Percentiles rank a stretch among this genome's conserved stretches.
Conservation (phyloP, 1,140 invertebrate species). For the Drosophila ogumai region DNA sequence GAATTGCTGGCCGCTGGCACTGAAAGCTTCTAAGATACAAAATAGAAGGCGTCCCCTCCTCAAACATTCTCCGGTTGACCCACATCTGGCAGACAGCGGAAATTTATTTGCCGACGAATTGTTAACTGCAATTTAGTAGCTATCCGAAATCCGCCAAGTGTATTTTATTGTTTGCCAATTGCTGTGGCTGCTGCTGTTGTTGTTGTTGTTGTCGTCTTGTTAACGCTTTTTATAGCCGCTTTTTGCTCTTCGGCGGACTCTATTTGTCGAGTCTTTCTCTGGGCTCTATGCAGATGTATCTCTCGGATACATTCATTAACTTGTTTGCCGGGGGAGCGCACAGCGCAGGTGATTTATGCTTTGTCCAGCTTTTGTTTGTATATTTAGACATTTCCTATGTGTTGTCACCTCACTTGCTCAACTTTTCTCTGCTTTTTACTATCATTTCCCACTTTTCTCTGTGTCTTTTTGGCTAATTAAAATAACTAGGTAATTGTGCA, state of each 20-base stretch:
- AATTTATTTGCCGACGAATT: slow-evolving; percentile 65
- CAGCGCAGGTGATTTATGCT: slow-evolving; percentile 70
- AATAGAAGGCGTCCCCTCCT: slow-evolving; percentile 13
- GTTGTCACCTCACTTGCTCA: slow-evolving; percentile 59
- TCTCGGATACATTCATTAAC: slow-evolving; percentile 80
- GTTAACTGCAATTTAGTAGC: slow-evolving; percentile 72
- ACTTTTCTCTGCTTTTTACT: slow-evolving; percentile 12
- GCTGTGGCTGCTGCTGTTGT: slow-evolving; percentile 28
- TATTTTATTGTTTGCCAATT: slow-evolving; percentile 77
- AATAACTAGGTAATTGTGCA: slow-evolving; percentile 74
- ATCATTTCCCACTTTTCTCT: slow-evolving; percentile 2
- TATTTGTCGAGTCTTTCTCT: slow-evolving; percentile 66
- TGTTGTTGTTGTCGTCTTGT: slow-evolving; percentile 60
- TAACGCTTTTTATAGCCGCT: slow-evolving; percentile 76
- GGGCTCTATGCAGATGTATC: slow-evolving; percentile 74
- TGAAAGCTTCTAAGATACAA: slow-evolving; percentile 40
- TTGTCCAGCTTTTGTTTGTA: slow-evolving; percentile 62
- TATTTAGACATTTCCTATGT: slow-evolving; percentile 76
- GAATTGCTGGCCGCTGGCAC: slow-evolving; percentile 44
- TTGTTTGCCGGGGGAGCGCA: slow-evolving; percentile 56
- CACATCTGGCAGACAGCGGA: slow-evolving; percentile 32
- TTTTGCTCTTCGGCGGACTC: slow-evolving; percentile 58
- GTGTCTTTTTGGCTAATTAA: slow-evolving; percentile 67
- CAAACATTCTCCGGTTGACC: slow-evolving; percentile 24
- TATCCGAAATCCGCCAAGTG: slow-evolving; percentile 44